Percentiles rank a stretch among this genome's conserved stretches.
Evolutionary conservation across 2,888 invertebrate species (phyloP).

Genomic region (Drosophila macrothrix): DNA sequence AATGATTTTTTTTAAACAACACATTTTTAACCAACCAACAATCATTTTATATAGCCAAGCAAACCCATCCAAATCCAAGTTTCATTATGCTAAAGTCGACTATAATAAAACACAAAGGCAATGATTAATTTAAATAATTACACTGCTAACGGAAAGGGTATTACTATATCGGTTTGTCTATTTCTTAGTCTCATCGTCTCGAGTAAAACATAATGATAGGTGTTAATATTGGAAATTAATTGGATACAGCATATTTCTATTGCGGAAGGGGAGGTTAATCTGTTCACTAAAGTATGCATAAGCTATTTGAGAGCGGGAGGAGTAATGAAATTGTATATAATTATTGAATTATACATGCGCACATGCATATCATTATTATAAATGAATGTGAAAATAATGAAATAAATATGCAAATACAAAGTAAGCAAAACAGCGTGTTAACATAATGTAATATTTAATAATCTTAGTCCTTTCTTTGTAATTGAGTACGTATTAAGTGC

Average conservation of each 20-base stretch:
- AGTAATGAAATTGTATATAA: not conserved
- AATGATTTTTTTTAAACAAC: not conserved
- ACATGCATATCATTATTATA: not conserved
- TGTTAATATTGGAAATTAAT: not conserved
- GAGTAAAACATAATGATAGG: not conserved
- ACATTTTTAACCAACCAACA: rapidly evolving
- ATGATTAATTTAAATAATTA: not conserved
- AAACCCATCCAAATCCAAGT: not conserved
- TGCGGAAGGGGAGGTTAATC: not conserved
- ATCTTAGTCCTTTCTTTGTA: not conserved
- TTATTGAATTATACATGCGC: not conserved
- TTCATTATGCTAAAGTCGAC: not conserved
- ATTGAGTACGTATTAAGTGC: not conserved
- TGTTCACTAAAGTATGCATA: not conserved
- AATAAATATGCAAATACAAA: not conserved
- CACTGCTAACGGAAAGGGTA: not conserved
- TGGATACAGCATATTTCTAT: not conserved
- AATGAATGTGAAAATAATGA: not conserved
- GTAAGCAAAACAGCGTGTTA: not conserved
- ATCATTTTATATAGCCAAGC: not conserved
- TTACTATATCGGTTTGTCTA: not conserved
- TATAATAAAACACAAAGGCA: not conserved
- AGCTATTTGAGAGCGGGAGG: not conserved
- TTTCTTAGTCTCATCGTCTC: not conserved
- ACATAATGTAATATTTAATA: not conserved